Base-by-base conservation (phyloP, 2,113 vertebrate genomes). In the Misgurnus mizolepis region DNA sequence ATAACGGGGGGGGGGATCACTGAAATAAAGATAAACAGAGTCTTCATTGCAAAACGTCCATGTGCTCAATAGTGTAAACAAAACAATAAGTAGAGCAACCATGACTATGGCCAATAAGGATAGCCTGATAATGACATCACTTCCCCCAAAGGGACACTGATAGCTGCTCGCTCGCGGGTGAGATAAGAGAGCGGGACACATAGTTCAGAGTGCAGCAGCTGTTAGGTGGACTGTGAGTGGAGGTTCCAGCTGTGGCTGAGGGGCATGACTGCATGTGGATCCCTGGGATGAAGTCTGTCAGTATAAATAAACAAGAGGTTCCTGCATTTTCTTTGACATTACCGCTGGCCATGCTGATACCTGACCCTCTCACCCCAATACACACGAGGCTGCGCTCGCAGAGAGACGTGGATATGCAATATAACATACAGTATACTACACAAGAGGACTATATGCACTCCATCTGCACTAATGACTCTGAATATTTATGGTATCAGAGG, bases 1-100 rank as follows among this genome's bases (percentile, higher is more conserved):
- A 79, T 67, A 14, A 71, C 53, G 65, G 22, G 67, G 53, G 47
- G 34, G 56, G 27, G 2, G 62, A 88, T 80, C 45, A 17, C 22
- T 18, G 49, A 75, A 78, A 58, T 11, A 68, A 78, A 83, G 68
- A 76, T 67, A 80, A 86, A 79, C 80, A 78, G 18, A 53, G 65
- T 60, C 3, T 65, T 71, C 55, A 45, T 14, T 71, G 70, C 53
- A 84, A 76, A 50, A 50, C 77, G 76, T 80, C 85, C 41, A 80
- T 53, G 45, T 45, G 66, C 27, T 34, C 27, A 55, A 41, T 17
- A 62, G 65, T 79, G 67, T 66, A 70, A 47, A 41, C 56, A 66
- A 40, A 76, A 12, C 18, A 61, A 79, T n/a, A 39, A 12, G 22
- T 22, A 82, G 66, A 70, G 66, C 40, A 11, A 47, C 18, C 15